Base-by-base conservation (phyloP, 2,888 invertebrate species). In the Drosophila macrospina region DNA sequence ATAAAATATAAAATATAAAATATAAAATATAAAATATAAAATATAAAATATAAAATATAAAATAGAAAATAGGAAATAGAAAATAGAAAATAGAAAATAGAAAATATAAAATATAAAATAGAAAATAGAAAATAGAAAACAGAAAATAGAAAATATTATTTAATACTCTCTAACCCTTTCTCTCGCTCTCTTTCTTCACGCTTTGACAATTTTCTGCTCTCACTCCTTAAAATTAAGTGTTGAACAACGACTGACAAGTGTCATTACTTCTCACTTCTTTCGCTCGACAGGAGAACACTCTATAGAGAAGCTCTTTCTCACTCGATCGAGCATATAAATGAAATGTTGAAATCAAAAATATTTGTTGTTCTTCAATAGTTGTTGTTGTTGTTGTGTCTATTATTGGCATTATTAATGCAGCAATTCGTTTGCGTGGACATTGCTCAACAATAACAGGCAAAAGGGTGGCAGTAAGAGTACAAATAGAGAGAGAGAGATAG, bases 391-490 rank as follows among this genome's bases (percentile, higher is more conserved):
- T 61, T 72, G 63, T 68, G 55, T 59, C 74, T 80, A 75, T 78
- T 79, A 73, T 75, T 81, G 79, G 78, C 76, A 67, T 78, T 85
- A 86, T 88, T 84, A 86, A 66, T 80, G 72, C 74, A 73, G 74
- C 76, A 78, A 87, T 88, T 85, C 80, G 73, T 71, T 74, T 71
- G 71, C 62, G 68, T 67, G 60, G 57, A 37, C 66, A 66, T 59
- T 63, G 66, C 42, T 34, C 66, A 63, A 67, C 59, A 74, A 74
- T 50, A 69, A 28, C 44, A 65, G 30, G 0, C 45, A 34, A 55
- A 62, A 47, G 51, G 61, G 39, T 36, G 32, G 34, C 34, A 28
- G 28, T 0, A 2, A 28, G 37, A 4, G 8, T 6, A 26, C 11
- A 11, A 26, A 37, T 5, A 30, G 28, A n/a, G 16, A 6, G 15